phyloP scores from a whole-genome alignment of 1,140 invertebrate species.

The Eupristina koningsbergeri region DNA sequence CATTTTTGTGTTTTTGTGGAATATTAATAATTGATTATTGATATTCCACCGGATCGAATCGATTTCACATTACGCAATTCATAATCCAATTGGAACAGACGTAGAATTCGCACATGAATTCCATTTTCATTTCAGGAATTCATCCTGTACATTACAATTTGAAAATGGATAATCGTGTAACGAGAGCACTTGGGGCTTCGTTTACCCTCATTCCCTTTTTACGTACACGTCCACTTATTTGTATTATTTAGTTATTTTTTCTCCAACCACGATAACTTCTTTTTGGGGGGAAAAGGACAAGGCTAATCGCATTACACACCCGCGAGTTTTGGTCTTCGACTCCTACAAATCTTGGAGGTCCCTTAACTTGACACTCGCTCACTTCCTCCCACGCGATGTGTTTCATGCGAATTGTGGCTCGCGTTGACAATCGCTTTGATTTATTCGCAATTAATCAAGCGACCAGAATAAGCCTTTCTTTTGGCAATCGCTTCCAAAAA shows the following conservation, averaged over 20 bases:
- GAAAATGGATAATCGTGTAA: slow-evolving; percentile 26
- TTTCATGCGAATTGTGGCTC: neutral
- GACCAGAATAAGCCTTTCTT: neutral
- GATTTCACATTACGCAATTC: neutral
- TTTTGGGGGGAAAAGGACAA: no score
- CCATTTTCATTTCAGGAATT: neutral
- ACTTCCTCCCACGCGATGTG: no score
- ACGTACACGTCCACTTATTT: no score
- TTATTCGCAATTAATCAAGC: neutral
- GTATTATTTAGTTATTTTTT: no score
- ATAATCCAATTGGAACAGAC: neutral
- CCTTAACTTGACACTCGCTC: neutral
- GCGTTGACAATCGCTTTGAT: neutral
- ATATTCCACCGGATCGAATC: neutral
- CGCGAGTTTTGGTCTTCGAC: no score
- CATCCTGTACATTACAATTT: slow-evolving; percentile 30
- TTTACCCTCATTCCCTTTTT: neutral
- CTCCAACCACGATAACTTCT: no score
- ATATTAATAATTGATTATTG: neutral
- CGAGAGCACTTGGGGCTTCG: neutral
- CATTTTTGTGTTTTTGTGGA: no score
- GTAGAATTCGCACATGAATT: neutral
- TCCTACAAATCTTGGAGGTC: no score
- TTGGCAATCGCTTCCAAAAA: neutral
- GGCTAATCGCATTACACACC: no score